Evolutionary conservation across 2,888 invertebrate genomes (phyloP).

Genomic region (Epinotia demarniana): DNA sequence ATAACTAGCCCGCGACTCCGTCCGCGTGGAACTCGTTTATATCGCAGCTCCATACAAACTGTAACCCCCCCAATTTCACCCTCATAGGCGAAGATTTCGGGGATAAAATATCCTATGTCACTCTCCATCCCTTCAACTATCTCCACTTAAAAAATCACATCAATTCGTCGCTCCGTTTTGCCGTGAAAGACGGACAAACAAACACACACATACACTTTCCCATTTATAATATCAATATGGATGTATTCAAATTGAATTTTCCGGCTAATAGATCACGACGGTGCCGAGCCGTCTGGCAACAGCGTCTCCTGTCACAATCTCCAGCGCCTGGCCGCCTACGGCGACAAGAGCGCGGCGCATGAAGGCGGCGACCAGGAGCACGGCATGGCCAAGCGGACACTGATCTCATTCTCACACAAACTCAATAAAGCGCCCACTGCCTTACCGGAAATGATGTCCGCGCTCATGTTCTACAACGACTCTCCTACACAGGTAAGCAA

Average conservation of each 20-base stretch:
- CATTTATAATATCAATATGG: too few species aligned
- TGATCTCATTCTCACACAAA: slow-evolving; percentile 86
- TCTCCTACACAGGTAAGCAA: slow-evolving; percentile 88
- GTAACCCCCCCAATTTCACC: too few species aligned
- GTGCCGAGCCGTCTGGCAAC: slow-evolving; percentile 97
- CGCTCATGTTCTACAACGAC: slow-evolving; percentile 87
- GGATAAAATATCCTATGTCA: too few species aligned
- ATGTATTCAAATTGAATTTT: neutral
- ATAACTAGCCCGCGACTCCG: too few species aligned
- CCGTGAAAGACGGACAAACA: too few species aligned
- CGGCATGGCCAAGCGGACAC: slow-evolving; percentile 85
- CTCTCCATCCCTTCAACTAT: too few species aligned
- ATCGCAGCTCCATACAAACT: too few species aligned
- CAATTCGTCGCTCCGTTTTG: too few species aligned
- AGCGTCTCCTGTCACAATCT: slow-evolving; percentile 94
- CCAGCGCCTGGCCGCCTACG: slow-evolving; percentile 88
- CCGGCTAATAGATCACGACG: slow-evolving; percentile 91
- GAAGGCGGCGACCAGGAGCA: slow-evolving; percentile 71
- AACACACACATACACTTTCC: too few species aligned
- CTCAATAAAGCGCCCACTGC: slow-evolving; percentile 87
- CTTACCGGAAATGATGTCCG: slow-evolving; percentile 91
- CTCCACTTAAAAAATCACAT: too few species aligned
- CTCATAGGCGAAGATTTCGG: too few species aligned
- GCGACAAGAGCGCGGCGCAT: slow-evolving; percentile 79
- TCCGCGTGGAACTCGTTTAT: too few species aligned